Conservation (phyloP, 92 coral and sea anemone species). For the Diadumene lineata region DNA sequence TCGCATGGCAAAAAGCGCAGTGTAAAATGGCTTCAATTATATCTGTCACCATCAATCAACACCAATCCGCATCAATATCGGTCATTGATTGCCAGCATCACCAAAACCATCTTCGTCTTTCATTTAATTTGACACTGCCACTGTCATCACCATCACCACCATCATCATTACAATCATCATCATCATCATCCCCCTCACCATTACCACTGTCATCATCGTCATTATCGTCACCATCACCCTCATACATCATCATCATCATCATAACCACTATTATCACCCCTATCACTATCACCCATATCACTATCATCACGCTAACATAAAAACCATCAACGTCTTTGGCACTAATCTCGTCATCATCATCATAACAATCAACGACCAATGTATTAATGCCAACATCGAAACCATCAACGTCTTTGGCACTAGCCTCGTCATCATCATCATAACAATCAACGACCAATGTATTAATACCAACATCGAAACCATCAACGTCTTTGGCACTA, state of each 20-base stretch:
- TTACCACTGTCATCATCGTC: not conserved
- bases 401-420: not conserved
- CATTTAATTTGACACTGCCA: not conserved
- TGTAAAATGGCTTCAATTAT: conserved; percentile 16
- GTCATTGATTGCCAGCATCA: no score
- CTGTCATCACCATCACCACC: not conserved
- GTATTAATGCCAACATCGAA: not conserved
- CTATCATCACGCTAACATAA: not conserved
- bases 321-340: not conserved
- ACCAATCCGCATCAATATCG: not conserved
- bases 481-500: not conserved
- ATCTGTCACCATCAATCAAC: not conserved
- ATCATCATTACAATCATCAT: not conserved
- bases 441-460: not conserved
- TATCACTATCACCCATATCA: not conserved
- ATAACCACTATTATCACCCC: not conserved
- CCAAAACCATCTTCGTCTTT: no score
- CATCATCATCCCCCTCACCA: not conserved
- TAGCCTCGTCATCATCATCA: not conserved
- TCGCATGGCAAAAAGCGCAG: no score
- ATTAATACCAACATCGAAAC: not conserved
- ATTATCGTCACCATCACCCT: not conserved
- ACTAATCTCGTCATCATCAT: not conserved
- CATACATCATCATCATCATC: not conserved
- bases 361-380: not conserved